phyloP scores from a whole-genome alignment of 1,140 invertebrate genomes.

The Vanessa atalanta region DNA sequence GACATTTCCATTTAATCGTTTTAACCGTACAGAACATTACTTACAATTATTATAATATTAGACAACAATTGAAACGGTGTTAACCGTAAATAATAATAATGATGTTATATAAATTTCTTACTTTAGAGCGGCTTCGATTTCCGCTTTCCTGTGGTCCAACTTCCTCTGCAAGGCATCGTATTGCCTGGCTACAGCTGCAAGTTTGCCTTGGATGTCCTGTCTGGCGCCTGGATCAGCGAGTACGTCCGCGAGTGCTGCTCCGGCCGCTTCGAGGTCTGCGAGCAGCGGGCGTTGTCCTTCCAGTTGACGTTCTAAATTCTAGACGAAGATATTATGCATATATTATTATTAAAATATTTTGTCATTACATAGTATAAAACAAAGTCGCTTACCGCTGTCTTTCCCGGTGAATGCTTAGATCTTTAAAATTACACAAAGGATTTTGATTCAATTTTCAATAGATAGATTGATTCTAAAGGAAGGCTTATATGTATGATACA shows the following conservation, averaged over 20 bases:
- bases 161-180: slow-evolving; percentile 94
- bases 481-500: too few relatives aligned
- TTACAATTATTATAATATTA: background rate
- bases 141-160: slow-evolving; percentile 92
- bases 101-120: slow-evolving; percentile 45
- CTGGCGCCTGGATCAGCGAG: slow-evolving; percentile 94
- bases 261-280: slow-evolving; percentile 93
- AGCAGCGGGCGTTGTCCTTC: slow-evolving; percentile 92
- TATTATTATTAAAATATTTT: too few relatives aligned
- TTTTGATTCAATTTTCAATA: too few relatives aligned
- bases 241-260: slow-evolving; percentile 91
- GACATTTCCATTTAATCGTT: too few relatives aligned
- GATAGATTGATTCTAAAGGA: too few relatives aligned
- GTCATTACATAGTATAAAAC: too few relatives aligned
- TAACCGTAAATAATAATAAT: background rate
- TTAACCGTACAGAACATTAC: background rate
- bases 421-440: too few relatives aligned
- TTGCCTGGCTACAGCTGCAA: slow-evolving; percentile 90
- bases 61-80: background rate
- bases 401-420: too few relatives aligned
- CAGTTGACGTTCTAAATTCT: slow-evolving; percentile 91
- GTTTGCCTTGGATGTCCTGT: slow-evolving; percentile 94
- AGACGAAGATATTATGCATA: background rate
- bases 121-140: slow-evolving; percentile 91
- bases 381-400: too few relatives aligned